phyloP scores from a whole-genome alignment of 2,113 vertebrate species.

The Bubalus kerabau region DNA sequence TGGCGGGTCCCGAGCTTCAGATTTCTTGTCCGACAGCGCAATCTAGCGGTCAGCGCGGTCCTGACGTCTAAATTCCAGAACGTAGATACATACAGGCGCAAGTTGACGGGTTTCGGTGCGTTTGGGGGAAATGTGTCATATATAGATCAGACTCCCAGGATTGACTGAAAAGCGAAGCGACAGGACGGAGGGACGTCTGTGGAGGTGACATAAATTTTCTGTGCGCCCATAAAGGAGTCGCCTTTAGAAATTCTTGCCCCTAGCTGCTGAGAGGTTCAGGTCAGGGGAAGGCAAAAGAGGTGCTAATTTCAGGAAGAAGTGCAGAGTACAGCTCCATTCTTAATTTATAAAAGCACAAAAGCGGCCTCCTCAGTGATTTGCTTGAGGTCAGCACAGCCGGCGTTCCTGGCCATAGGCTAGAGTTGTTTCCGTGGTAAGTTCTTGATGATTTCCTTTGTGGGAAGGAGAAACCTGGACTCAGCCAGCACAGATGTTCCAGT shows the following conservation, averaged over 20 bases:
- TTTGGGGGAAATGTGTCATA: not conserved
- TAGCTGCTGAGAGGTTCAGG: not conserved
- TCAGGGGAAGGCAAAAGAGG: not conserved
- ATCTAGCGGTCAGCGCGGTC: slow-evolving; percentile 26
- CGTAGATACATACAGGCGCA: accelerated
- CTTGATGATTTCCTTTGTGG: not conserved
- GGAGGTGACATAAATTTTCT: not conserved
- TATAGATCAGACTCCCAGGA: not conserved
- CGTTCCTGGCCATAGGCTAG: not conserved
- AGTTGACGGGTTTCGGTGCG: not conserved
- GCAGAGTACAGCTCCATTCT: not conserved
- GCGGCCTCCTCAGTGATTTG: not conserved
- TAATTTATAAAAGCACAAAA: not conserved
- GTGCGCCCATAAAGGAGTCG: not conserved
- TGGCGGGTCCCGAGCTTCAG: not conserved
- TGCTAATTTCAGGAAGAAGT: not conserved
- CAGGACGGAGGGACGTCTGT: not conserved
- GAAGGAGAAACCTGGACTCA: not conserved
- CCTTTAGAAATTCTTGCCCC: not conserved
- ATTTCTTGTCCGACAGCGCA: slow-evolving; percentile 53
- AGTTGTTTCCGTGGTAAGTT: not conserved
- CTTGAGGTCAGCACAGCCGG: not conserved
- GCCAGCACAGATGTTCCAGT: accelerated
- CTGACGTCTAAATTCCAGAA: not conserved
- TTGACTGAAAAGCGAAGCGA: not conserved